These are phyloP conservation scores for Tenebrio molitor DNA, from an alignment of 1,140 invertebrate species.

Conservation along the genomic window DNA sequence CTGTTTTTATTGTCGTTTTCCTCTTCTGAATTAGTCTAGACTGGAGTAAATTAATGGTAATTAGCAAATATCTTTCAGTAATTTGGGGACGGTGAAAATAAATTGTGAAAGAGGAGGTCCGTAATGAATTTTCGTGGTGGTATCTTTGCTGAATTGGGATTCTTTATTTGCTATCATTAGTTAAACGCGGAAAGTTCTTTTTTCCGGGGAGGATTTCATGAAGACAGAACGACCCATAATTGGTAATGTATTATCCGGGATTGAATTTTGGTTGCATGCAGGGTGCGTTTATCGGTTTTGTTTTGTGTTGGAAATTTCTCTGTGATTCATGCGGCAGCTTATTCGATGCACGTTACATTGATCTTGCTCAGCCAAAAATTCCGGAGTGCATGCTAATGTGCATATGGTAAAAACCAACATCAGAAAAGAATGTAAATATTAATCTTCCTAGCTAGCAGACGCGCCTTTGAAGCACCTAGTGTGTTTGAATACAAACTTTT, in stretches of 20 bases:
- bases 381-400: too few relatives aligned
- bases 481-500: too few relatives aligned
- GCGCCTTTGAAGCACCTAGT: too few relatives aligned
- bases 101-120: constrained; percentile 16
- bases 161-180: constrained; percentile 9
- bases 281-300: too few relatives aligned
- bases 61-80: constrained; percentile 36
- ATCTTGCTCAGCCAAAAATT: too few relatives aligned
- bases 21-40: constrained; percentile 33
- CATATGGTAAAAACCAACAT: too few relatives aligned
- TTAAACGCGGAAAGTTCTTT: constrained; percentile 4
- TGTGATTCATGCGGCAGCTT: too few relatives aligned
- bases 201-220: constrained; percentile 4
- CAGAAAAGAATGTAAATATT: too few relatives aligned
- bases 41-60: constrained; percentile 33
- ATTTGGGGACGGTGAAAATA: constrained; percentile 19
- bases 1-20: constrained; percentile 35
- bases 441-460: too few relatives aligned
- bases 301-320: too few relatives aligned
- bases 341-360: too few relatives aligned
- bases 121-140: constrained; percentile 2
- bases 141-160: constrained; percentile 14
- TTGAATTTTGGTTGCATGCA: too few relatives aligned
- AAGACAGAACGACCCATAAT: neutral
- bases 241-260: neutral